Conservation (phyloP, 2,888 invertebrate species). For the Hirtodrosophila confusa region DNA sequence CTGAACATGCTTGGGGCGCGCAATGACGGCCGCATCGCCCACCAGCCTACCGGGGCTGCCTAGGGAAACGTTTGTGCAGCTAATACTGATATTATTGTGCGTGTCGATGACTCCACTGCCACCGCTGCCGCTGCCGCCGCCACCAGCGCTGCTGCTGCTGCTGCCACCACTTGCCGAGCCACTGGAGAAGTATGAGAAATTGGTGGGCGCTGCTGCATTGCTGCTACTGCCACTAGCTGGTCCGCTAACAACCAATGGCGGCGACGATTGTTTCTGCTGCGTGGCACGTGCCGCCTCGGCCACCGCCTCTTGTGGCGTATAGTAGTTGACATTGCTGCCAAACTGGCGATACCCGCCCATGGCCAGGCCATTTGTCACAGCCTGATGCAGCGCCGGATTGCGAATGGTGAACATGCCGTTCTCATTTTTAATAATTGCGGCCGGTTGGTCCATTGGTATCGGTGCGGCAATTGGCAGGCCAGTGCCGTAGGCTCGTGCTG, state of each 20-base stretch:
- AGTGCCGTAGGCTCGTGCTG: slow-evolving; percentile 64
- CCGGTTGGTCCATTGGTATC: slow-evolving; percentile 85
- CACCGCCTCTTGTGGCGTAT: slow-evolving; percentile 82
- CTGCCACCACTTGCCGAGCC: slow-evolving; percentile 51
- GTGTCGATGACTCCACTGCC: slow-evolving; percentile 56
- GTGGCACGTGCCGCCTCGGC: slow-evolving; percentile 80
- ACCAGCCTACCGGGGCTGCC: slow-evolving; percentile 65
- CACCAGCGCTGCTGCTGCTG: slow-evolving; percentile 39
- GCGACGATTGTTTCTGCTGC: slow-evolving; percentile 55
- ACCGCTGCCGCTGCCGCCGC: slow-evolving; percentile 35
- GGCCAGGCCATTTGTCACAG: slow-evolving; percentile 82
- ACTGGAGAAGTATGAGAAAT: slow-evolving; percentile 80
- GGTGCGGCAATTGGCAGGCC: slow-evolving; percentile 68
- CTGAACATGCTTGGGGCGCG: slow-evolving; percentile 72
- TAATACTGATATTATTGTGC: slow-evolving; percentile 82
- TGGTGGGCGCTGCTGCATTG: slow-evolving; percentile 40
- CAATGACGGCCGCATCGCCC: slow-evolving; percentile 81
- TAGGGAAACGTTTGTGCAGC: slow-evolving; percentile 77
- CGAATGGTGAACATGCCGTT: slow-evolving; percentile 94
- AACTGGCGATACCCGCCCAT: slow-evolving; percentile 82
- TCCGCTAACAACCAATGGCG: slow-evolving; percentile 21
- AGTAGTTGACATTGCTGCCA: slow-evolving; percentile 81
- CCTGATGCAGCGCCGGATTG: slow-evolving; percentile 86
- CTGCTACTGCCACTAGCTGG: slow-evolving; percentile 15
- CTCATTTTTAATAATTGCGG: slow-evolving; percentile 88